phyloP scores from a whole-genome alignment of 2,797 vertebrate genomes.

The Channa striata region DNA sequence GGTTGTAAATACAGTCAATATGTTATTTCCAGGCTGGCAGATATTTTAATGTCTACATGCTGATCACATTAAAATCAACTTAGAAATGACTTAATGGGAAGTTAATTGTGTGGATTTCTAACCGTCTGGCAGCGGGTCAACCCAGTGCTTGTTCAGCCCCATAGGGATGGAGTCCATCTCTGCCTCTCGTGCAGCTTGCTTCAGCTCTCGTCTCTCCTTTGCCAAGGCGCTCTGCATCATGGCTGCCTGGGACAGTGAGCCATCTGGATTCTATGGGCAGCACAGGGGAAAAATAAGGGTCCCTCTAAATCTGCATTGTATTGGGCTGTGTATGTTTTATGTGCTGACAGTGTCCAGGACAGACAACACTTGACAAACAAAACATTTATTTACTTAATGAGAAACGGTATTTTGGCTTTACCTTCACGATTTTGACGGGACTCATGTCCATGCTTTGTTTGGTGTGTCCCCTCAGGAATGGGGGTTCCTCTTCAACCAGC shows the following conservation, averaged over 20 bases:
- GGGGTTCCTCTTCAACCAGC: constrained; percentile 97
- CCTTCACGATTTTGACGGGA: constrained; percentile 99
- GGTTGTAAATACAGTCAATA: constrained; percentile 9
- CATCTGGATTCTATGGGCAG: constrained; percentile 92
- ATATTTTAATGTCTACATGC: constrained; percentile 15
- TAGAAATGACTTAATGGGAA: background rate
- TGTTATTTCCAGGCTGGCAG: constrained; percentile 9
- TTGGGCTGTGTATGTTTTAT: background rate
- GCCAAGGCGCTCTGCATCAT: constrained; percentile 99
- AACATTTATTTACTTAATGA: background rate
- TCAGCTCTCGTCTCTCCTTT: constrained; percentile 95
- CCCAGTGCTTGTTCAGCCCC: constrained; percentile 99
- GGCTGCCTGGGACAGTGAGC: constrained; percentile 96
- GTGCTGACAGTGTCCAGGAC: background rate
- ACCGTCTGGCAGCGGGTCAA: constrained; percentile 98
- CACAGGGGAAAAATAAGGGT: background rate
- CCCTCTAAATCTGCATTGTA: background rate
- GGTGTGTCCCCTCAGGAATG: constrained; percentile 96
- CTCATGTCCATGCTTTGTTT: constrained; percentile 99
- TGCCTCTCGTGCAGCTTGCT: constrained; percentile 96
- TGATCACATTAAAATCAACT: constrained; percentile 6
- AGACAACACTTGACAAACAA: background rate
- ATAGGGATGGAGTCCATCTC: constrained; percentile 99
- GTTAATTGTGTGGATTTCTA: constrained; percentile 38
- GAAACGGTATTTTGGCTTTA: constrained; percentile 21